Evolutionary conservation across 2,113 vertebrate genomes (phyloP).

Genomic region (Pachypanchax playfairii): DNA sequence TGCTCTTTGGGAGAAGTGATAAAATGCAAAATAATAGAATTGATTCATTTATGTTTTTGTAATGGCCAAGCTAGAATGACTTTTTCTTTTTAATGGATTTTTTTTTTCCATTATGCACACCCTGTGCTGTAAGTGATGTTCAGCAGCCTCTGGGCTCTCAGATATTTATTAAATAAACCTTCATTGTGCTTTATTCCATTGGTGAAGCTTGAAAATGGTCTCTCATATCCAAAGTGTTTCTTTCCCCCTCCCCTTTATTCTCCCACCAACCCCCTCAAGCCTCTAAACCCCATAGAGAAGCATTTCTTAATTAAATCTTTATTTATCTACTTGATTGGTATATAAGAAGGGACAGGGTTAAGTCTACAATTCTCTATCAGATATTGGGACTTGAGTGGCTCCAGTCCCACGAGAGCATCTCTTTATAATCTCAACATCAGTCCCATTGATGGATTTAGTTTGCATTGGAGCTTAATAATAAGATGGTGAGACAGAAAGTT

Average conservation of each 20-base stretch:
- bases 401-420: slow-evolving; percentile 48
- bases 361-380: slow-evolving; percentile 54
- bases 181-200: slow-evolving; percentile 64
- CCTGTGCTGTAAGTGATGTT: slow-evolving; percentile 45
- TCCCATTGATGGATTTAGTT: slow-evolving; percentile 46
- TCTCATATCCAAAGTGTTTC: slow-evolving; percentile 38
- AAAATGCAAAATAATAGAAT: slow-evolving; percentile 78
- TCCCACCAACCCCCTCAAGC: slow-evolving; percentile 39
- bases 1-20: slow-evolving; percentile 68
- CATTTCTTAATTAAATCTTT: slow-evolving; percentile 77
- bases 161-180: slow-evolving; percentile 68
- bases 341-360: slow-evolving; percentile 58
- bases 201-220: slow-evolving; percentile 54
- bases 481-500: slow-evolving; percentile 39
- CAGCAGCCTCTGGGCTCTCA: slow-evolving; percentile 51
- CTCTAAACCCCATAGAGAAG: slow-evolving; percentile 42
- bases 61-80: slow-evolving; percentile 66
- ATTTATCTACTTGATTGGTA: slow-evolving; percentile 76
- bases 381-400: slow-evolving; percentile 64
- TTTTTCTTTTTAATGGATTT: slow-evolving; percentile 61
- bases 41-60: slow-evolving; percentile 71
- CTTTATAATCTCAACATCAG: slow-evolving; percentile 61
- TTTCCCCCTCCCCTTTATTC: slow-evolving; percentile 27
- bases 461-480: slow-evolving; percentile 57
- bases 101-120: slow-evolving; percentile 61